Evolutionary conservation across 2,797 vertebrate species (phyloP).

Genomic region (Gouania willdenowi): DNA sequence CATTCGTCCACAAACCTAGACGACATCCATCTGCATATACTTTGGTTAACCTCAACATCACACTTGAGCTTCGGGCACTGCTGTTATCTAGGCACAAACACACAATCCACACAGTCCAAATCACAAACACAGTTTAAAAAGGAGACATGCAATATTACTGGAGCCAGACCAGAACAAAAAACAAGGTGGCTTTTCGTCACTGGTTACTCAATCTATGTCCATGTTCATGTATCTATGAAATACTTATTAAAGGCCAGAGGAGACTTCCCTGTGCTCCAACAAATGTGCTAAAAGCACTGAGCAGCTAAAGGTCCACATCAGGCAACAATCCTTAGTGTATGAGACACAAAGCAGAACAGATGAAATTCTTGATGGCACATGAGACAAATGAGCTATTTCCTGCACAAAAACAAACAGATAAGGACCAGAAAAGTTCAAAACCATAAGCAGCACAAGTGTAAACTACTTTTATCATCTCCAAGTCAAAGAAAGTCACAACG

Average conservation of each 20-base stretch:
- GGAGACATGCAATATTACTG: slow-evolving; percentile 24
- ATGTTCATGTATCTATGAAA: slow-evolving; percentile 8
- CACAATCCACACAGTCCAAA: slow-evolving; percentile 45
- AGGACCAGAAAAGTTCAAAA: no score
- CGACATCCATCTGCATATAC: slow-evolving; percentile 34
- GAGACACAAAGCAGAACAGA: slow-evolving; percentile 45
- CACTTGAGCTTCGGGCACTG: slow-evolving; percentile 31
- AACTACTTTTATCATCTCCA: slow-evolving; percentile 36
- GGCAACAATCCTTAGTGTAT: slow-evolving; percentile 29
- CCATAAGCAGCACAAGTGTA: slow-evolving; percentile 34
- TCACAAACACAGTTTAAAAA: slow-evolving; percentile 43
- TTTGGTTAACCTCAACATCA: slow-evolving; percentile 56
- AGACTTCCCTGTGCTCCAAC: slow-evolving; percentile 6
- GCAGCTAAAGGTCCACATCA: slow-evolving; percentile 22
- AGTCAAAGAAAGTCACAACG: slow-evolving; percentile 41
- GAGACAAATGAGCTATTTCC: slow-evolving; percentile 46
- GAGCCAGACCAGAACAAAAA: slow-evolving; percentile 42
- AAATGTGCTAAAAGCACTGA: slow-evolving; percentile 13
- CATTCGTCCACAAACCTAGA: slow-evolving; percentile 45
- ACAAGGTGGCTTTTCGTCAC: slow-evolving; percentile 24
- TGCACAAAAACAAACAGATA: slow-evolving; percentile 30
- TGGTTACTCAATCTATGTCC: slow-evolving; percentile 20
- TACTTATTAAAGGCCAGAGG: slow-evolving; percentile 6
- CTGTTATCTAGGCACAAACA: slow-evolving; percentile 62
- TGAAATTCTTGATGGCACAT: slow-evolving; percentile 35